Evolutionary conservation across 2,888 invertebrate genomes (phyloP), one percentile per base, ranked within the genome.

Genomic region (Sinelater perroti): DNA sequence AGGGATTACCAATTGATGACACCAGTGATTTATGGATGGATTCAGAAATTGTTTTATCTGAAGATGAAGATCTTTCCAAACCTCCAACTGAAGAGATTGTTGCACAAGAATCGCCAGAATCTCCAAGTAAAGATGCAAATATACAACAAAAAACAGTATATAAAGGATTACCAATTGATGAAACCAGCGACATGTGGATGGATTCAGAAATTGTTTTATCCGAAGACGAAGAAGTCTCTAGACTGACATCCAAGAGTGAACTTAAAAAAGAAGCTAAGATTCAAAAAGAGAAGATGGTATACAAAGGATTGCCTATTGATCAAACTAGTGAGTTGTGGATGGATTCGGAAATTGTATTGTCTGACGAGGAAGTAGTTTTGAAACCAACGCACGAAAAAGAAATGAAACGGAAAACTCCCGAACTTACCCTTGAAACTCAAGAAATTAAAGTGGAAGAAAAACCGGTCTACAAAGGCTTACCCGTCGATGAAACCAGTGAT

Each of bases 141-240:
- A 31, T 2, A 10, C 10, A 31, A 31, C 2, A n/a, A 17, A 54
- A 46, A 38, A 18, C 38, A 1, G 33, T 17, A 13, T 56, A 50
- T 8, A 56, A 50, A 50, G 50, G 56, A n/a, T 50, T 56, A 7
- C 56, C 56, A 26, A 44, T 50, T 4, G 56, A 56, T 30, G 50
- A 56, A 31, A 36, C 38, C 4, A 44, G 35, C 5, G 40, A 40
- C 20, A 30, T 51, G 4, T 57, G 52, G 57, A 57, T 57, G 57
- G 57, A 57, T 2, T 36, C 51, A 8, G 51, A 51, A 28, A 45
- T 56, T 7, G 44, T 50, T 33, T 13, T 56, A 2, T 50, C 56
- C 6, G 56, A 56, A 14, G 55, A 55, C 1, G 55, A 47, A 16
- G 38, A 50, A 5, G 14, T 16, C n/a, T 30, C 30, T 6, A 30